Base-by-base conservation (phyloP, 2,113 vertebrate genomes). In the Cyphomyrus plagiostoma region DNA sequence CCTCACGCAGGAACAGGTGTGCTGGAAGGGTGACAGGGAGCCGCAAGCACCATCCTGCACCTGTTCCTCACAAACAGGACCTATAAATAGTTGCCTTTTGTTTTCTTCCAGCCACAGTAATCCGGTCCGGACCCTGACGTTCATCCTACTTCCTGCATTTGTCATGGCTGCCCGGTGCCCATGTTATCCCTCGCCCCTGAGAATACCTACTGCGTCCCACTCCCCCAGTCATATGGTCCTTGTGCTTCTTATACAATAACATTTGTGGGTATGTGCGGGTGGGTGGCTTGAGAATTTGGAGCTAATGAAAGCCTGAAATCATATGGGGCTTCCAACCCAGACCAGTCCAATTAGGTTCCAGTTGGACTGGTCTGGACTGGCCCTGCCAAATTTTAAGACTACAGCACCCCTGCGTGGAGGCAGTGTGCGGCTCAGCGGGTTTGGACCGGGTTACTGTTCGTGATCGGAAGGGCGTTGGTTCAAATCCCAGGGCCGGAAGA, bases 11-110 rank as follows among this genome's bases (percentile, higher is more conserved):
- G 39, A 80, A 80, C 74, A 80, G 74, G 74, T 80, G 74, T 42
- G 17, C 30, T 35, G 35, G 35, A 77, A 19, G 26, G 30, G 5
- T 3, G 30, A 77, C 35, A 39, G 2, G 35, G 35, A 30, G 10
- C 26, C 3, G 35, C 2, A 7, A 80, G 74, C 35, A 19, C 74
- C 1, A 2, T 11, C 74, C 13, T 80, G 74, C 74, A 80, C 74
- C 74, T 80, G 35, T 80, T 42, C 74, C 74, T 80, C 74, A 2
- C 15, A 39, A 35, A 42, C 30, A 19, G 30, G 17, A 13, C 30
- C 74, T 80, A 80, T 80, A 80, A 80, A 80, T 80, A 80, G 74
- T 80, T 19, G 74, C 30, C 74, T 42, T 80, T 80, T 80, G 74
- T 80, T 80, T 35, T 80, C 66, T 80, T 80, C 11, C 74, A 80